These are phyloP conservation scores for Microcebus murinus DNA, from an alignment of 2,113 vertebrate genomes.

Conservation along the genomic window DNA sequence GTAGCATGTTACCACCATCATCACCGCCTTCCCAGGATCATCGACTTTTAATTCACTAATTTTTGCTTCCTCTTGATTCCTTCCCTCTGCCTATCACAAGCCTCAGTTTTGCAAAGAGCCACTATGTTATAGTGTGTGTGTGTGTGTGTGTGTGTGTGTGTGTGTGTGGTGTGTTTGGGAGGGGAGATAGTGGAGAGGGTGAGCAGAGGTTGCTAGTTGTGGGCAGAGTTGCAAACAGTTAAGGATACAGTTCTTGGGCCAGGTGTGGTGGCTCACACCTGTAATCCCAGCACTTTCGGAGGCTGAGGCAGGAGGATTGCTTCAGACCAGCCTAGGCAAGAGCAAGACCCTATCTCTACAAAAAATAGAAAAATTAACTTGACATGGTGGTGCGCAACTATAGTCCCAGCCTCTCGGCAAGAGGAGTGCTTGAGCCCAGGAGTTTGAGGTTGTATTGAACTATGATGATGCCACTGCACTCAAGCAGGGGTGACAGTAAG, in stretches of 20 bases:
- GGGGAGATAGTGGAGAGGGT: not conserved
- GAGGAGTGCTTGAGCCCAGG: too few relatives aligned
- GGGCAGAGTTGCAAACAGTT: not conserved
- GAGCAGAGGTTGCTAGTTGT: not conserved
- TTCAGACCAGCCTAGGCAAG: too few relatives aligned
- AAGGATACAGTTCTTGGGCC: not conserved
- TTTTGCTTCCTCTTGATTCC: not conserved
- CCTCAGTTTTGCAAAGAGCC: not conserved
- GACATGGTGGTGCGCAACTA: fast-evolving
- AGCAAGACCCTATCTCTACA: too few relatives aligned
- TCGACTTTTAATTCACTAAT: not conserved
- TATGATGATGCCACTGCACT: too few relatives aligned
- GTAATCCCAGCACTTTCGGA: too few relatives aligned
- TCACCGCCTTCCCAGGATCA: not conserved
- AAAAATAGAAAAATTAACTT: too few relatives aligned
- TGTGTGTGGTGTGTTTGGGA: not conserved
- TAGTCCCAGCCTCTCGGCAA: too few relatives aligned
- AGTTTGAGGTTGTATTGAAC: too few relatives aligned
- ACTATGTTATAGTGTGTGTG: not conserved
- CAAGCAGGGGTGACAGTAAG: too few relatives aligned
- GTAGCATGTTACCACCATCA: not conserved
- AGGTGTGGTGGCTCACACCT: too few relatives aligned
- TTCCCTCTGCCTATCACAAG: not conserved
- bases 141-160: not conserved
- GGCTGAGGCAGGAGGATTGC: too few relatives aligned